Evolutionary conservation across 2,888 invertebrate species (phyloP), one percentile per base, ranked within the genome.

Genomic region (Nemurella pictetii): DNA sequence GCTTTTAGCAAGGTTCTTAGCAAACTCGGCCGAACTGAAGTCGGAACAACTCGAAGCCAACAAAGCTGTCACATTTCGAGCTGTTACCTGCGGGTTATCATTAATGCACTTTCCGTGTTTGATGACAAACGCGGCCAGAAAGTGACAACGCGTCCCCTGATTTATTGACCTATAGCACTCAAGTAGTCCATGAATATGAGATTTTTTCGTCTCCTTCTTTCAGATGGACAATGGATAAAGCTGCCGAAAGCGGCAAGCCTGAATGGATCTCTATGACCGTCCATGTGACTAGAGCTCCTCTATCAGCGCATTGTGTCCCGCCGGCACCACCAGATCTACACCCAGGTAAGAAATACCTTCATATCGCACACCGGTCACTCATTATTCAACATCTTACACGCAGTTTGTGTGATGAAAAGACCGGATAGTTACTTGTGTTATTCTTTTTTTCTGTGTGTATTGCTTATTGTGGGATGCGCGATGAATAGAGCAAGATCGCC

Each of bases 361-460:
- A 55, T 55, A 55, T 20, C 55, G 55, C 55, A 55, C 55, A 55
- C n/a, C n/a, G 55, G 9, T 55, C 55, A 55, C 5, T 55, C 55
- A 55, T 55, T 55, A 55, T 55, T 55, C 55, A 26, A 75, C 75
- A 75, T 75, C 15, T 75, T 75, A 75, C 75, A 75, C 75, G 75
- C 75, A 28, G 12, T 75, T 75, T 27, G 26, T 75, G 26, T 28
- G 28, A 27, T 75, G 75, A 75, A 75, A 75, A 75, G 75, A 75
- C 27, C 78, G 78, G 28, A 78, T 28, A 28, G 30, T 78, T 78
- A 78, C 30, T 78, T 78, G 55, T 55, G 55, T 55, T 55, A 78
- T 30, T 15, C 30, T 78, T 78, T 55, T 78, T 55, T 55, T 55
- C 30, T 28, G 75, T 78, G 78, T 78, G 55, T 55, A 55, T 55